phyloP scores from a whole-genome alignment of 2,888 invertebrate genomes.

The Eristalinus aeneus region DNA sequence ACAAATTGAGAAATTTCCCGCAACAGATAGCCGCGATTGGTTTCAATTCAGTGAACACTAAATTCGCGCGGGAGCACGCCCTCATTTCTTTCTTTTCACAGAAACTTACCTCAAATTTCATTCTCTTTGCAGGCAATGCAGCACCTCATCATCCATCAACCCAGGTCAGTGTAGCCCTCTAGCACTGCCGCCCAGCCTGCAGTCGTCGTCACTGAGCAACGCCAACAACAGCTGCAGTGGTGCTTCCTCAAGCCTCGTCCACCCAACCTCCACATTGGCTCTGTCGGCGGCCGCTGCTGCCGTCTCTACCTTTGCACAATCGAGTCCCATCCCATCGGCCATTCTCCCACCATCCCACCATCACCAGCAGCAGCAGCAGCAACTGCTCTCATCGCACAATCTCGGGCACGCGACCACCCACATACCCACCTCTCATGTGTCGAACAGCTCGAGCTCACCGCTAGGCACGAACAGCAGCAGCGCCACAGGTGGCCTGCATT shows the following conservation, averaged over 20 bases:
- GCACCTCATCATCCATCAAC: conserved; percentile 45
- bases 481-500: conserved; percentile 48
- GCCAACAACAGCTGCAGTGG: conserved; percentile 73
- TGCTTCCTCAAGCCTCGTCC: conserved; percentile 63
- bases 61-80: too few relatives aligned
- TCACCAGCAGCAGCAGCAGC: conserved; percentile 66
- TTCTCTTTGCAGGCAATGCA: conserved; percentile 59
- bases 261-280: conserved; percentile 71
- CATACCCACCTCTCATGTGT: conserved; percentile 63
- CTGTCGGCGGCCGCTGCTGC: conserved; percentile 54
- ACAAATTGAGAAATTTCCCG: conserved; percentile 33
- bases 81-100: neutral
- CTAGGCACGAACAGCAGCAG: conserved; percentile 53
- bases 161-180: conserved; percentile 78
- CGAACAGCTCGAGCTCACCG: conserved; percentile 63
- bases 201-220: conserved; percentile 75
- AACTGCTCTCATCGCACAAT: conserved; percentile 60
- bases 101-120: neutral
- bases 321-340: conserved; percentile 51
- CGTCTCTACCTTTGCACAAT: conserved; percentile 63
- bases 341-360: conserved; percentile 56
- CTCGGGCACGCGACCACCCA: conserved; percentile 59
- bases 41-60: neutral
- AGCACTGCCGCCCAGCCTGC: conserved; percentile 77
- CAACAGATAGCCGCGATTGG: conserved; percentile 1